Evolutionary conservation across 1,140 invertebrate species (phyloP).

Genomic region (Forficula auricularia): DNA sequence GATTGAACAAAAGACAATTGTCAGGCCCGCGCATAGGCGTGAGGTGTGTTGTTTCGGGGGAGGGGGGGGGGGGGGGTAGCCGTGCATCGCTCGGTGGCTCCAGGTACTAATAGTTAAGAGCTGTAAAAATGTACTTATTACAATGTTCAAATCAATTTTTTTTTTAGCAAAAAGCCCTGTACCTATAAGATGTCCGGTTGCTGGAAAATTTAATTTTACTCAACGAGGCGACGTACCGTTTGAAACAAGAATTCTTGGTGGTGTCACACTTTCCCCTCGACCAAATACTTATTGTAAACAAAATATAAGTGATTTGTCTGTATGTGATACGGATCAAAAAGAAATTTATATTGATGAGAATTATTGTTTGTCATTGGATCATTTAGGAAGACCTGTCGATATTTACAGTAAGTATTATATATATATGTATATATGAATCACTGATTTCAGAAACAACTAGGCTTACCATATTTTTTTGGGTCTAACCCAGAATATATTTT

Average conservation of each 20-base stretch:
- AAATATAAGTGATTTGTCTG: constrained; percentile 86
- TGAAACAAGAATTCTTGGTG: constrained; percentile 80
- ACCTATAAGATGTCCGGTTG: constrained; percentile 83
- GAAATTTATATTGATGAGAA: constrained; percentile 80
- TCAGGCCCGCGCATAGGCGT: too few relatives aligned
- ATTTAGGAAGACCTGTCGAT: constrained; percentile 78
- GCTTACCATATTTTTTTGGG: too few relatives aligned
- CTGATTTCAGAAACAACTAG: too few relatives aligned
- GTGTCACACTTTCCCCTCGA: constrained; percentile 80
- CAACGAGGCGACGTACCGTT: constrained; percentile 77
- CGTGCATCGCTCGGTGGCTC: too few relatives aligned
- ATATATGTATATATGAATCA: constrained; percentile 1
- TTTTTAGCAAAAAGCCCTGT: constrained; percentile 70
- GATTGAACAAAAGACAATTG: too few relatives aligned
- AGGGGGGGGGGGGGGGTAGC: too few relatives aligned
- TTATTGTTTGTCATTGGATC: constrained; percentile 89
- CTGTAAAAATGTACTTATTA: too few relatives aligned
- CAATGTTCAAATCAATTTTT: too few relatives aligned
- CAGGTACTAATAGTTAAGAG: too few relatives aligned
- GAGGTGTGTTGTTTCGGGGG: too few relatives aligned
- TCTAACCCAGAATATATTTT: background rate
- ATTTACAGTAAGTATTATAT: constrained; percentile 55
- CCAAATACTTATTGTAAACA: constrained; percentile 84
- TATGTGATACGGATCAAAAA: constrained; percentile 84
- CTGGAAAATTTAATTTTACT: constrained; percentile 86